Conservation (phyloP, 2,888 invertebrate species). For the Ornithoptera alexandrae region DNA sequence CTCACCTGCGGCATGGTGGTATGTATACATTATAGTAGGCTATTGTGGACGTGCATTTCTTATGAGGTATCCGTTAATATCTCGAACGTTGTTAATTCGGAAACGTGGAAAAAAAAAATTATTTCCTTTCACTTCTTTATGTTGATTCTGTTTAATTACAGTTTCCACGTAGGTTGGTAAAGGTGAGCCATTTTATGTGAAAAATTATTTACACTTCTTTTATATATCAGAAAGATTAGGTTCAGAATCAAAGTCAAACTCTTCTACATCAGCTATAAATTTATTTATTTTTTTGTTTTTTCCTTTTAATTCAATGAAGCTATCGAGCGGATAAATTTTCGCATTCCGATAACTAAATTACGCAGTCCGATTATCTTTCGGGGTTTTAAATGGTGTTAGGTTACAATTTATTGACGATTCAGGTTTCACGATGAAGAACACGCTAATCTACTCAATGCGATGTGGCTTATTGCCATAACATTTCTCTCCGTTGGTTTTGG, state of each 20-base stretch:
- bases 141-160: conserved; percentile 33
- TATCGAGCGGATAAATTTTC: neutral
- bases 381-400: conserved; percentile 58
- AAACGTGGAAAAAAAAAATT: neutral
- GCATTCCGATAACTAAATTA: neutral
- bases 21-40: conserved; percentile 80
- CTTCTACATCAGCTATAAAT: conserved; percentile 50
- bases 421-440: conserved; percentile 99
- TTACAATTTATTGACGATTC: conserved; percentile 75
- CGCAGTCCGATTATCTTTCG: conserved; percentile 31
- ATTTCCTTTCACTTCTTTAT: neutral
- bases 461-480: conserved; percentile 99
- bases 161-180: conserved; percentile 60
- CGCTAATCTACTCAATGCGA: conserved; percentile 98
- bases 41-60: conserved; percentile 55
- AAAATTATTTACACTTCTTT: conserved; percentile 47
- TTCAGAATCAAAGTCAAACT: conserved; percentile 78
- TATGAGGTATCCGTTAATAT: conserved; percentile 29
- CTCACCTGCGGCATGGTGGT: conserved; percentile 99
- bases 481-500: conserved; percentile 99
- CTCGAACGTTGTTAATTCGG: conserved; percentile 10
- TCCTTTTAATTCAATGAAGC: neutral
- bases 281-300: conserved; percentile 34
- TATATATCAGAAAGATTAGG: conserved; percentile 50
- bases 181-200: conserved; percentile 80